Conservation (phyloP, 2,113 vertebrate genomes). For the Cettia cetti region DNA sequence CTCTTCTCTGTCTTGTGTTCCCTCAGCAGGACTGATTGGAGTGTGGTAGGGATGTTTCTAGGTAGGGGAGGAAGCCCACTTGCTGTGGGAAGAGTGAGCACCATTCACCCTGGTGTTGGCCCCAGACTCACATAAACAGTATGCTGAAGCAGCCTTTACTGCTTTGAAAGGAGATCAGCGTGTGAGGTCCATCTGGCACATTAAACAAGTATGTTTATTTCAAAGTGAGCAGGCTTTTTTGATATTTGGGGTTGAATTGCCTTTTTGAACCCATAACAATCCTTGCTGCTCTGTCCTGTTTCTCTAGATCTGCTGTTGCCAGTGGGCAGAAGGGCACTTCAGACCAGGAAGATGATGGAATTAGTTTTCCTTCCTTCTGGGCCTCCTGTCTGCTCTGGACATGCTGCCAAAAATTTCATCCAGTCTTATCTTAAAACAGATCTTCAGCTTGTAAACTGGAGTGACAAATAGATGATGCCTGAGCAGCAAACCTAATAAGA, state of each 20-base stretch:
- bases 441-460: not conserved
- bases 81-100: not conserved
- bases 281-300: not conserved
- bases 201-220: not conserved
- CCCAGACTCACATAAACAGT: not conserved
- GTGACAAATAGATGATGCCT: constrained; percentile 31
- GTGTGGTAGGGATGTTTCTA: not conserved
- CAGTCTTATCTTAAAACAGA: not conserved
- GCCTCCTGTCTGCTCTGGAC: not conserved
- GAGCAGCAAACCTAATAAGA: not conserved
- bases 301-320: not conserved
- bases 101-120: not conserved
- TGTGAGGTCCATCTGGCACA: not conserved
- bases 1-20: not conserved
- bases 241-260: not conserved
- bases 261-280: not conserved
- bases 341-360: not conserved
- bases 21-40: not conserved
- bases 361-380: not conserved
- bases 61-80: not conserved
- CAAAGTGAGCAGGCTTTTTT: not conserved
- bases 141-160: not conserved
- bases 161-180: not conserved
- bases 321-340: not conserved
- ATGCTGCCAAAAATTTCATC: not conserved